phyloP scores from a whole-genome alignment of 2,113 vertebrate genomes.

The Melanocharis versteri region DNA sequence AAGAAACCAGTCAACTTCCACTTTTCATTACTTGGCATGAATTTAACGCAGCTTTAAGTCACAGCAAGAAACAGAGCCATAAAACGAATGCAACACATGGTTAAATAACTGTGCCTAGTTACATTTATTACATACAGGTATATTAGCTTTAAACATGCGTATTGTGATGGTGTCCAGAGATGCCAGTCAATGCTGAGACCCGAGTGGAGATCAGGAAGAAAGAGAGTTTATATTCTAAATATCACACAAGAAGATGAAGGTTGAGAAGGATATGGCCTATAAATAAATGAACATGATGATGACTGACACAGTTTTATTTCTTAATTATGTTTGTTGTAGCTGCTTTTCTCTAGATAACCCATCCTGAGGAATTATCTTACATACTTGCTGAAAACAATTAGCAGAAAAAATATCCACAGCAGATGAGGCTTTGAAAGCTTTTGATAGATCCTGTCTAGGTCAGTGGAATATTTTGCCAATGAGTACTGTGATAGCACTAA shows the following conservation, averaged over 20 bases:
- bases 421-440: constrained; percentile 10
- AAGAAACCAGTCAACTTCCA: background rate
- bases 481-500: background rate
- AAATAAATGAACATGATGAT: constrained; percentile 15
- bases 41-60: background rate
- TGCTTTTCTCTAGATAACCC: constrained; percentile 2
- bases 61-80: background rate
- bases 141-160: background rate
- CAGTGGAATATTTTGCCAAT: constrained; percentile 32
- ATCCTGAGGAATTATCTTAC: background rate
- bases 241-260: background rate
- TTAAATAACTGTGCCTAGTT: background rate
- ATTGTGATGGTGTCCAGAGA: background rate
- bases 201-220: background rate
- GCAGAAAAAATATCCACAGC: background rate
- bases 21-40: background rate
- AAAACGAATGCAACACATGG: background rate
- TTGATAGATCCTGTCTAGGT: constrained; percentile 1
- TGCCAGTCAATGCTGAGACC: background rate
- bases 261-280: background rate
- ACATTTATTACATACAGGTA: background rate
- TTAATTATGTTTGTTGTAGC: background rate
- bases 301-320: constrained; percentile 16
- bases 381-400: constrained; percentile 41
- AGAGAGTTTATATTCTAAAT: background rate